Evolutionary conservation across 1,140 invertebrate species (phyloP).

Genomic region (Oedothorax gibbosus): DNA sequence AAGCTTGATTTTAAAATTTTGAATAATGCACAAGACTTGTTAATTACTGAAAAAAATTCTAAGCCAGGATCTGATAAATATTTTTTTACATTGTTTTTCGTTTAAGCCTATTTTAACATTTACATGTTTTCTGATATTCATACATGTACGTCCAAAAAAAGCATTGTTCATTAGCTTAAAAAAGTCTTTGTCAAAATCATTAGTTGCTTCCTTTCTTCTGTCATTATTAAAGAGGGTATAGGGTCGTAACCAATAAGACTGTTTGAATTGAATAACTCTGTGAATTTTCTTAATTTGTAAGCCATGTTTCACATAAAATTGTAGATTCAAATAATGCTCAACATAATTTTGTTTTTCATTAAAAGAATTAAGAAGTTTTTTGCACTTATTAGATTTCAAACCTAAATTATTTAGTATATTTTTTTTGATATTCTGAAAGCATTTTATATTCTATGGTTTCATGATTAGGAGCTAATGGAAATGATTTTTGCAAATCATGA

Average conservation of each 20-base stretch:
- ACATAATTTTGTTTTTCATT: neutral
- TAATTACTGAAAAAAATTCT: neutral
- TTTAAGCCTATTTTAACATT: neutral
- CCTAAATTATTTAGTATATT: neutral
- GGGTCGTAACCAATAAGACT: slow-evolving; percentile 2
- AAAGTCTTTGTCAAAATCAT: slow-evolving; percentile 69
- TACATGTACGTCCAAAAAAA: slow-evolving; percentile 70
- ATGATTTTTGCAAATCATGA: neutral
- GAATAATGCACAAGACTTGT: slow-evolving; percentile 1
- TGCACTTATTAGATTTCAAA: neutral
- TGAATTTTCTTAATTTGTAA: slow-evolving; percentile 11
- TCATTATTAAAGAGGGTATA: slow-evolving; percentile 33
- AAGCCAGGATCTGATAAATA: slow-evolving; percentile 63
- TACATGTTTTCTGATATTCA: slow-evolving; percentile 64
- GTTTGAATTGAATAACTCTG: slow-evolving; percentile 16
- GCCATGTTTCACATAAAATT: neutral
- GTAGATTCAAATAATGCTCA: neutral
- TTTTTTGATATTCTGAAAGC: slow-evolving; percentile 3
- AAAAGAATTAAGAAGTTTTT: neutral
- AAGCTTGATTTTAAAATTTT: slow-evolving; percentile 21
- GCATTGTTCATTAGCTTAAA: slow-evolving; percentile 70
- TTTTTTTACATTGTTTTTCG: neutral
- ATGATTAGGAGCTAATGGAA: neutral
- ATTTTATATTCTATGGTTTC: neutral
- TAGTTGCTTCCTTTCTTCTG: slow-evolving; percentile 66